A percentile compares a stretch with the other conserved stretches of the same genome.
phyloP scores from a whole-genome alignment of 2,797 vertebrate genomes.

The Spinus pinus region DNA sequence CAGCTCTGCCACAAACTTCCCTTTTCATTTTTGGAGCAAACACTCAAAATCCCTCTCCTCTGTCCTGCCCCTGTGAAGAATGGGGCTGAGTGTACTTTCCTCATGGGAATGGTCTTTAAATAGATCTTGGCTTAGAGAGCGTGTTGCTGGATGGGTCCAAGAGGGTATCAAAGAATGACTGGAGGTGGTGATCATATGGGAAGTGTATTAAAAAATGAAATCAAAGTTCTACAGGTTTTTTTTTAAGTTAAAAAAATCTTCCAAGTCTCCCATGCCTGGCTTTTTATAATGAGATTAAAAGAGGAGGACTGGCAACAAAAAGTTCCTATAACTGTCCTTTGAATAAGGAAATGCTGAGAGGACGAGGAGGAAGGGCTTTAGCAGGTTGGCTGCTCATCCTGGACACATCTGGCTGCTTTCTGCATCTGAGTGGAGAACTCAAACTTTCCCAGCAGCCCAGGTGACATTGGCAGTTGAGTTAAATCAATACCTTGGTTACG shows the following conservation, averaged over 20 bases:
- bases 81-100: rapidly evolving
- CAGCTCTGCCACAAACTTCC: slow-evolving; percentile 6
- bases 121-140: neutral
- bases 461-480: neutral
- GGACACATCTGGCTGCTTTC: neutral
- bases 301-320: neutral
- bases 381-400: neutral
- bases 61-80: neutral
- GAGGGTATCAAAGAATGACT: neutral
- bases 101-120: neutral
- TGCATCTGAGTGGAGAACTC: neutral
- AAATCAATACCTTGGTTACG: neutral
- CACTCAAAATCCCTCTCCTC: neutral
- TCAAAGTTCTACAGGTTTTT: neutral
- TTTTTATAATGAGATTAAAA: slow-evolving; percentile 7
- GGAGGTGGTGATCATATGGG: neutral
- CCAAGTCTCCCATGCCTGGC: neutral
- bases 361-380: neutral
- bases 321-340: neutral
- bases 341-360: neutral
- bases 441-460: neutral
- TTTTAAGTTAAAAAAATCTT: neutral
- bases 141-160: neutral
- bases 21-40: neutral
- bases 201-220: neutral